These are phyloP conservation scores for Cromileptes altivelis DNA, from an alignment of 2,113 vertebrate genomes.

Conservation along the genomic window DNA sequence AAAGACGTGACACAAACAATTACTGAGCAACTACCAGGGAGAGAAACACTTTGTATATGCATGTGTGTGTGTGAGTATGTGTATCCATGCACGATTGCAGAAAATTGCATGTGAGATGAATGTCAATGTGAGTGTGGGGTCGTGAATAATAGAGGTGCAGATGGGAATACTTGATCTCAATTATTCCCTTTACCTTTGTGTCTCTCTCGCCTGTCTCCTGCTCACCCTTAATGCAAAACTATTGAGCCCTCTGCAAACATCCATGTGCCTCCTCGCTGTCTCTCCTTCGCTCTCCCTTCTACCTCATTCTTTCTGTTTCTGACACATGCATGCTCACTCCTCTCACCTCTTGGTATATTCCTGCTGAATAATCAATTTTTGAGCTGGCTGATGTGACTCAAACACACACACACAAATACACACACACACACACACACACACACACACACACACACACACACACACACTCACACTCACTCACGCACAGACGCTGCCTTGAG, in stretches of 20 bases:
- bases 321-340: slow-evolving; percentile 78
- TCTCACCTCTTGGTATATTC: slow-evolving; percentile 81
- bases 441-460: slow-evolving; percentile 59
- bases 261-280: slow-evolving; percentile 49
- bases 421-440: slow-evolving; percentile 40
- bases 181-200: slow-evolving; percentile 64
- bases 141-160: slow-evolving; percentile 68
- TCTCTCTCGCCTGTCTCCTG: slow-evolving; percentile 43
- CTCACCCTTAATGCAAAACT: slow-evolving; percentile 60
- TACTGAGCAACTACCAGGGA: slow-evolving; percentile 73
- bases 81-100: slow-evolving; percentile 35
- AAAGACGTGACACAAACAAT: slow-evolving; percentile 81
- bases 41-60: slow-evolving; percentile 54
- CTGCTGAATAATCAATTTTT: slow-evolving; percentile 84
- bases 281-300: slow-evolving; percentile 55
- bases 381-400: slow-evolving; percentile 79
- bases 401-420: slow-evolving; percentile 49
- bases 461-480: slow-evolving; percentile 41
- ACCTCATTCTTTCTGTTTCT: slow-evolving; percentile 69
- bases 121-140: slow-evolving; percentile 49
- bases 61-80: slow-evolving; percentile 27
- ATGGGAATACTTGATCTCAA: slow-evolving; percentile 72
- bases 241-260: slow-evolving; percentile 57
- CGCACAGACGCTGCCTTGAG: slow-evolving; percentile 80
- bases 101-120: slow-evolving; percentile 60